phyloP scores from a whole-genome alignment of 2,113 vertebrate genomes.

The Hemiprocne comata region DNA sequence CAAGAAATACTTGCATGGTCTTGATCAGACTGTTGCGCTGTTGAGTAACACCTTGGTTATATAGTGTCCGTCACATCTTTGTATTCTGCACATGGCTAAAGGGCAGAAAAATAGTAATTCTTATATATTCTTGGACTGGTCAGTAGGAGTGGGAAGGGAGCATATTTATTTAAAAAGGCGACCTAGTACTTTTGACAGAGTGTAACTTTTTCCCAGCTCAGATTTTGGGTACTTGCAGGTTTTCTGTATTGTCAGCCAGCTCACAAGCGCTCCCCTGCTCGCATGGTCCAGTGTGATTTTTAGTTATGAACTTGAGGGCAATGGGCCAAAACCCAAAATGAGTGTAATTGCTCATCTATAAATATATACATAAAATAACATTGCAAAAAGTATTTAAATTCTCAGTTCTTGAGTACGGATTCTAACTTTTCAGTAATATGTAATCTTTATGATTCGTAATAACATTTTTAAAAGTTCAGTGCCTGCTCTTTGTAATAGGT shows the following conservation, averaged over 20 bases:
- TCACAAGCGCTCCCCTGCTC: neutral
- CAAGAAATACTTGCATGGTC: neutral
- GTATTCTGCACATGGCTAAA: neutral
- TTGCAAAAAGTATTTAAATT: neutral
- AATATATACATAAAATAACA: slow-evolving; percentile 28
- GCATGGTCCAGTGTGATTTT: neutral
- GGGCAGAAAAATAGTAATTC: neutral
- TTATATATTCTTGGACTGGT: neutral
- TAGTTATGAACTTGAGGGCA: neutral
- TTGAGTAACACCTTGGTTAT: neutral
- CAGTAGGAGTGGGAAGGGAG: neutral
- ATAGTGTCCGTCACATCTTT: neutral
- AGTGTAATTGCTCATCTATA: slow-evolving; percentile 44
- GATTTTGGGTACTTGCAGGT: neutral
- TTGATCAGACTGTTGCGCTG: neutral
- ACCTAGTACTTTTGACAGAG: neutral
- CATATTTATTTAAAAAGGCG: neutral
- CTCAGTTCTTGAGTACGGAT: slow-evolving; percentile 1
- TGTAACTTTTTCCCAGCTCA: neutral
- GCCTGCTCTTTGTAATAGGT: slow-evolving; percentile 34
- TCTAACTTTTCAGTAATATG: slow-evolving; percentile 16
- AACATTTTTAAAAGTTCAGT: slow-evolving; percentile 26
- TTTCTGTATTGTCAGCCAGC: neutral
- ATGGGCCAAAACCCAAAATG: neutral
- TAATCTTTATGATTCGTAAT: slow-evolving; percentile 10